phyloP scores from a whole-genome alignment of 2,888 invertebrate species.

The Phaonia tiefii region DNA sequence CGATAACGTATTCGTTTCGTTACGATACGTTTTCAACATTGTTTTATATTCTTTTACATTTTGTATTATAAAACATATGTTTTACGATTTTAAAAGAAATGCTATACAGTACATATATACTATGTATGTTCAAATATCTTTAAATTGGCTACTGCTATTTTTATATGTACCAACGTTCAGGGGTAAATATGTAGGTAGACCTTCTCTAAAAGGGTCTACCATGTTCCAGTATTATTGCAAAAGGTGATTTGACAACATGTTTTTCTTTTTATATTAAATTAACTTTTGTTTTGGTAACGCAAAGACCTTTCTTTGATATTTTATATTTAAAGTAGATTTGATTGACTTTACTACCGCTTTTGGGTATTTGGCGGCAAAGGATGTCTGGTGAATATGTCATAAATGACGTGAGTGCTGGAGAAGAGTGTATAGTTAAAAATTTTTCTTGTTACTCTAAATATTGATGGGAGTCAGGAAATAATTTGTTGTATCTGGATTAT shows the following conservation, averaged over 20 bases:
- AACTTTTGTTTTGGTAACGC: slow-evolving; percentile 8
- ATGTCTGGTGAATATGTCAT: too few relatives aligned
- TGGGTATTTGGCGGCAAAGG: too few relatives aligned
- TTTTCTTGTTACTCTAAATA: too few relatives aligned
- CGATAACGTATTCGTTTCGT: not conserved
- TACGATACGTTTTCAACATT: slow-evolving; percentile 2
- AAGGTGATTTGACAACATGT: slow-evolving; percentile 36
- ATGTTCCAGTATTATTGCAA: slow-evolving; percentile 25
- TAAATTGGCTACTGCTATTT: slow-evolving; percentile 42
- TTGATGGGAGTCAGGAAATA: too few relatives aligned
- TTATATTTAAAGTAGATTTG: slow-evolving; percentile 18
- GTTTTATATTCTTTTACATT: slow-evolving; percentile 36
- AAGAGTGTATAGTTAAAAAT: too few relatives aligned
- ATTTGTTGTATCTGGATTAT: too few relatives aligned
- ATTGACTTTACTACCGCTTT: not conserved
- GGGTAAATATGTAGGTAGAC: not conserved
- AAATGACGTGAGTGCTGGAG: too few relatives aligned
- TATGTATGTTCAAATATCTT: slow-evolving; percentile 18
- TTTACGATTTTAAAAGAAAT: slow-evolving; percentile 55
- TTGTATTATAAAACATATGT: slow-evolving; percentile 49
- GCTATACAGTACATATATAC: not conserved
- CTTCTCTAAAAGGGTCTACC: slow-evolving; percentile 9
- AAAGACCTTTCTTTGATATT: not conserved
- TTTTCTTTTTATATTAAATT: slow-evolving; percentile 24
- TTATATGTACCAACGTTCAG: not conserved